phyloP scores from a whole-genome alignment of 2,888 invertebrate species.

The Lordiphosa andalusiaca region DNA sequence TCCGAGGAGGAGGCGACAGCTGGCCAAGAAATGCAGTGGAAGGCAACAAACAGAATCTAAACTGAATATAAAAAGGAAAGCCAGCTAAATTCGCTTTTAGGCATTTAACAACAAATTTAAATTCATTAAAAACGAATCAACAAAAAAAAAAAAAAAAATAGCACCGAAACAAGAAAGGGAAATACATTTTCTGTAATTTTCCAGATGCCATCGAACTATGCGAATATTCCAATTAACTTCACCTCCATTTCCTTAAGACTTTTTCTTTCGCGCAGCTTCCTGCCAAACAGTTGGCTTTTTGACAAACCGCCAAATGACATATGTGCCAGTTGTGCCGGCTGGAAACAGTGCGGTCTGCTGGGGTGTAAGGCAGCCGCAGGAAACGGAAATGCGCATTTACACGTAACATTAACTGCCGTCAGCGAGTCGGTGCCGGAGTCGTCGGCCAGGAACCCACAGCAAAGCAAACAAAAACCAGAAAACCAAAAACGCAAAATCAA shows the following conservation, averaged over 20 bases:
- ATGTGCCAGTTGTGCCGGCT: slow-evolving; percentile 10
- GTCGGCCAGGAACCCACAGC: slow-evolving; percentile 27
- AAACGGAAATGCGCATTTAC: slow-evolving; percentile 76
- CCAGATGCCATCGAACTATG: slow-evolving; percentile 2
- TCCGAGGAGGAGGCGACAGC: slow-evolving; percentile 9
- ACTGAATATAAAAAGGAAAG: background rate
- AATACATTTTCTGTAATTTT: background rate
- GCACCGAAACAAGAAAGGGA: background rate
- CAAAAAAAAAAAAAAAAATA: background rate
- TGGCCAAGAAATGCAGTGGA: background rate
- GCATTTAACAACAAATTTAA: slow-evolving; percentile 37
- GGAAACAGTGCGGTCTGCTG: slow-evolving; percentile 12
- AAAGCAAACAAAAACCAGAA: slow-evolving; percentile 61
- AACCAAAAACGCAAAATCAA: slow-evolving; percentile 68
- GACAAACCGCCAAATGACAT: slow-evolving; percentile 47
- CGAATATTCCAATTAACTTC: slow-evolving; percentile 23
- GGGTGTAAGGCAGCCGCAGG: slow-evolving; percentile 44
- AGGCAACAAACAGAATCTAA: slow-evolving; percentile 1
- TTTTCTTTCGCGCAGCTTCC: slow-evolving; percentile 57
- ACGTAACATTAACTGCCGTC: slow-evolving; percentile 72
- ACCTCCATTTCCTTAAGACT: background rate
- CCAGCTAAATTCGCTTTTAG: slow-evolving; percentile 25
- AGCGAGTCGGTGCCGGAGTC: slow-evolving; percentile 16
- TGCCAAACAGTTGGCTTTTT: slow-evolving; percentile 71
- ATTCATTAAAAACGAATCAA: slow-evolving; percentile 24